Evolutionary conservation across 2,888 invertebrate species (phyloP).

Genomic region (Drosophila hamatofila): DNA sequence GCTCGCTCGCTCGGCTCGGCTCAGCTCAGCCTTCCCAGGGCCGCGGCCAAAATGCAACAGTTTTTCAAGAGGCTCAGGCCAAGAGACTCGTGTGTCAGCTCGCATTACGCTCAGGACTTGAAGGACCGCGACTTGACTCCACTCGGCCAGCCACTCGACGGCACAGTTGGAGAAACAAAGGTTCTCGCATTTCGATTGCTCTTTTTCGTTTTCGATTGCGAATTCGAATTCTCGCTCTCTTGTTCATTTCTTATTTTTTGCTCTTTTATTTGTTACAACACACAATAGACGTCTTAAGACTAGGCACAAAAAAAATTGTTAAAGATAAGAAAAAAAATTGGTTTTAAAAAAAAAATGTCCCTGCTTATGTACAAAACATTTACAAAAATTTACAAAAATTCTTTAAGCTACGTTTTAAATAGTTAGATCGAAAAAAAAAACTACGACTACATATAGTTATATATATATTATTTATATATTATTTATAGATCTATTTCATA

Average conservation of each 20-base stretch:
- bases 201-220: conserved; percentile 17
- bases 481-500: conserved; percentile 25
- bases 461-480: conserved; percentile 6
- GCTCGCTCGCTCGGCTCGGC: not conserved
- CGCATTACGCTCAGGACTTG: conserved; percentile 67
- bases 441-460: conserved; percentile 11
- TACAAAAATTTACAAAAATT: conserved; percentile 75
- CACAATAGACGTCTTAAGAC: conserved; percentile 71
- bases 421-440: conserved; percentile 47
- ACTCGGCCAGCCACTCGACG: conserved; percentile 25
- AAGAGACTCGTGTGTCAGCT: conserved; percentile 73
- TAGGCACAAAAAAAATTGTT: conserved; percentile 66
- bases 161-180: conserved; percentile 33
- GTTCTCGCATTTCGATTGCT: conserved; percentile 41
- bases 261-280: conserved; percentile 66
- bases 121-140: conserved; percentile 16
- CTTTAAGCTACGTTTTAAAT: conserved; percentile 51
- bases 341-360: conserved; percentile 26
- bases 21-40: conserved; percentile 53
- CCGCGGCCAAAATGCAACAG: conserved; percentile 67
- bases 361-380: conserved; percentile 71
- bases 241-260: conserved; percentile 29
- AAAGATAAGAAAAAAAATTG: conserved; percentile 35
- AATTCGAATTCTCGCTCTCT: conserved; percentile 29
- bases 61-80: conserved; percentile 46